phyloP scores from a whole-genome alignment of 2,113 vertebrate species.

The Pseudorhombus dupliciocellatus region DNA sequence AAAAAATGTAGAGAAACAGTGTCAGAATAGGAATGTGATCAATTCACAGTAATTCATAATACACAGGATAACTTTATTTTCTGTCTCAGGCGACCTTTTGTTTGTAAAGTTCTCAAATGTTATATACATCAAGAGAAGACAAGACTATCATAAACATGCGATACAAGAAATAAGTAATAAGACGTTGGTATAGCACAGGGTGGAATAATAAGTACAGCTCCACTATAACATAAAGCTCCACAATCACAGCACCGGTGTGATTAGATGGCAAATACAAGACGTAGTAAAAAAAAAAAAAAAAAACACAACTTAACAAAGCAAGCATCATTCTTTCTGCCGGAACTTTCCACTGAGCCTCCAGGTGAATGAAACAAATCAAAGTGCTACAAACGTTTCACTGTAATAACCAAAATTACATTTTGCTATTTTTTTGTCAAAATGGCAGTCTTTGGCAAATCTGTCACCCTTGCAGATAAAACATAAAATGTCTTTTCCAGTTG shows the following conservation, averaged over 20 bases:
- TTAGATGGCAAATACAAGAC: constrained; percentile 22
- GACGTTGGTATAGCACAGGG: constrained; percentile 41
- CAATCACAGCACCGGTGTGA: constrained; percentile 20
- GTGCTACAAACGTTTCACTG: constrained; percentile 64
- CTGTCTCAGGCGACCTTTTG: constrained; percentile 13
- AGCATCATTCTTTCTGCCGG: constrained; percentile 35
- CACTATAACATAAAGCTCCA: constrained; percentile 39
- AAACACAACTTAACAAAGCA: constrained; percentile 2
- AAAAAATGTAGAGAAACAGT: constrained; percentile 23
- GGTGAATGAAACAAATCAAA: constrained; percentile 56
- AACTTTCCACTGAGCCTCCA: constrained; percentile 49
- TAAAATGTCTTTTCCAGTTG: constrained; percentile 64
- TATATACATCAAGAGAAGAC: constrained; percentile 21
- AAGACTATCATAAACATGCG: constrained; percentile 60
- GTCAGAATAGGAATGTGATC: constrained; percentile 59
- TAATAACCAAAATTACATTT: constrained; percentile 9
- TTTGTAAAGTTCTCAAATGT: constrained; percentile 22
- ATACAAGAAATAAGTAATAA: constrained; percentile 49
- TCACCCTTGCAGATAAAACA: constrained; percentile 43
- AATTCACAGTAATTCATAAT: constrained; percentile 62
- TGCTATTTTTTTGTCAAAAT: constrained; percentile 4
- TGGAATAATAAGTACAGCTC: constrained; percentile 53
- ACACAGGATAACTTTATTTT: constrained; percentile 23
- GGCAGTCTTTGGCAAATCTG: constrained; percentile 40
- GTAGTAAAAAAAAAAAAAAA: constrained; percentile 6